Evolutionary conservation across 2,113 vertebrate genomes (phyloP).

Genomic region (Thymallus thymallus): DNA sequence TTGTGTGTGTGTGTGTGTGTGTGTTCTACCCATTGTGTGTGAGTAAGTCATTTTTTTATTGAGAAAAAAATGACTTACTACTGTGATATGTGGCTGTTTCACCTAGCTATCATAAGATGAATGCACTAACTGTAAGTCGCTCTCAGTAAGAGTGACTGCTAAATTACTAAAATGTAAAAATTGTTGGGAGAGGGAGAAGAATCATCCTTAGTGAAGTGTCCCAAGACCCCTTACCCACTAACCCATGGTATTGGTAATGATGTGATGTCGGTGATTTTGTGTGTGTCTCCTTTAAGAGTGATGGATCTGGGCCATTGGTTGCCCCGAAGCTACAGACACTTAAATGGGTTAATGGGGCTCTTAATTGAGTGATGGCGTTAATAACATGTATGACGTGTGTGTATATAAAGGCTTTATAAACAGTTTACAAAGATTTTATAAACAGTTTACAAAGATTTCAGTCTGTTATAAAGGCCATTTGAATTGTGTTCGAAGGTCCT

Average conservation of each 20-base stretch:
- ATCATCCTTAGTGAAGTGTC: neutral
- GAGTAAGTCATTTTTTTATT: too few relatives aligned
- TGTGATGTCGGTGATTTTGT: neutral
- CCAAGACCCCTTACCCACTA: slow-evolving; percentile 4
- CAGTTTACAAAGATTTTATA: neutral
- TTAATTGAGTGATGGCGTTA: neutral
- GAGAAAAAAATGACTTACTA: too few relatives aligned
- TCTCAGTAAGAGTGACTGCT: too few relatives aligned
- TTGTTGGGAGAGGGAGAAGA: slow-evolving; percentile 9
- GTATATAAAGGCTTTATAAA: neutral
- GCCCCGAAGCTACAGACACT: neutral
- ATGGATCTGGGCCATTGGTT: neutral
- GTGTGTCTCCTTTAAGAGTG: neutral
- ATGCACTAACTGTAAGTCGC: too few relatives aligned
- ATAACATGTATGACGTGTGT: neutral
- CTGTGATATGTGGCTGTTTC: too few relatives aligned
- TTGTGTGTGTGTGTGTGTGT: neutral
- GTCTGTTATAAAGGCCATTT: neutral
- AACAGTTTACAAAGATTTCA: neutral
- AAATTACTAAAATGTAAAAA: too few relatives aligned
- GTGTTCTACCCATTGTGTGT: neutral
- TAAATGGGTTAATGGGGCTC: neutral
- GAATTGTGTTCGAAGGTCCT: neutral
- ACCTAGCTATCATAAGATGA: too few relatives aligned
- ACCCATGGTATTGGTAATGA: neutral